Evolutionary conservation across 2,113 vertebrate genomes (phyloP).

Genomic region (Alectura lathami): DNA sequence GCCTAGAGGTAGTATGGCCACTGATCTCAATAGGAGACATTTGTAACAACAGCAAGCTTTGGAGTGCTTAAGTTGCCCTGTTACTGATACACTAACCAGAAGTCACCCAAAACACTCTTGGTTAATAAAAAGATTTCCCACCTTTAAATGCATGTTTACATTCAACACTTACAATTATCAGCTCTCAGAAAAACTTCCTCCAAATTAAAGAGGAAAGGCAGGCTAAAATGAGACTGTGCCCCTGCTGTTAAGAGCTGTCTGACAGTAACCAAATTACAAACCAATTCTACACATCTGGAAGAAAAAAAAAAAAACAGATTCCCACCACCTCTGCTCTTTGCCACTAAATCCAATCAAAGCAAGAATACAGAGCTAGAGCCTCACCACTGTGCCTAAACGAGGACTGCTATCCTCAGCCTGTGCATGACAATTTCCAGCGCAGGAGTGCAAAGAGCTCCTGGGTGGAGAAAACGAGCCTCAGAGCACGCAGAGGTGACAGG

Average conservation of each 20-base stretch:
- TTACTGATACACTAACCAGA: not conserved
- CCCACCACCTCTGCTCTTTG: not conserved
- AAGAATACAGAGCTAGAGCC: not conserved
- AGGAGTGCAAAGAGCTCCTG: not conserved
- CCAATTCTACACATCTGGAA: not conserved
- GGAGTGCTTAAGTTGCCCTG: not conserved
- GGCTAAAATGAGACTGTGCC: not conserved
- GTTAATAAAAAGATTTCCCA: slow-evolving; percentile 22
- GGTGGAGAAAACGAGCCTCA: not conserved
- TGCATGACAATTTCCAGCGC: rapidly evolving
- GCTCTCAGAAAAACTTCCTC: not conserved
- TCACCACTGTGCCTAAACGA: not conserved
- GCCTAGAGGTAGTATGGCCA: not conserved
- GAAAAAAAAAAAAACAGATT: not conserved
- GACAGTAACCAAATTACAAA: slow-evolving; percentile 1
- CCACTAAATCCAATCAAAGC: not conserved
- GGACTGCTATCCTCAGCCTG: not conserved
- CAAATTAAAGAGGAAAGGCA: not conserved
- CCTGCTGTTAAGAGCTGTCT: not conserved
- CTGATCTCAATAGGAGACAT: not conserved
- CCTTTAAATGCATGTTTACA: not conserved
- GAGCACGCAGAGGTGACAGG: not conserved
- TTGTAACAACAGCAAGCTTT: slow-evolving; percentile 32
- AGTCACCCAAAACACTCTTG: slow-evolving; percentile 3
- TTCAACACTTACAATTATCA: not conserved